These are phyloP conservation scores for Cerceris rybyensis DNA, from an alignment of 2,888 invertebrate genomes.

Conservation along the genomic window DNA sequence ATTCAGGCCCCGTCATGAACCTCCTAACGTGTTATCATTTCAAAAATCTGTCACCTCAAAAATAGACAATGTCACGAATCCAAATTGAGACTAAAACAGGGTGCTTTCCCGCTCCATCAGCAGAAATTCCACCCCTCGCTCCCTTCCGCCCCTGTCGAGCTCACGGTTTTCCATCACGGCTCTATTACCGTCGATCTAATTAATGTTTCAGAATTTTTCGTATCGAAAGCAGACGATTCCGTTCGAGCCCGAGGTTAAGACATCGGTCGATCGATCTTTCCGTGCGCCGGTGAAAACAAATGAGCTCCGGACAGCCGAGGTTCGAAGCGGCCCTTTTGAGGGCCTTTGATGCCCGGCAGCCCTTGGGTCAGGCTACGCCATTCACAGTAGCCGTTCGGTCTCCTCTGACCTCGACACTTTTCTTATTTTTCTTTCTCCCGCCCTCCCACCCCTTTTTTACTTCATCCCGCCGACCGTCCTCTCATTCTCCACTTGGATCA, in stretches of 20 bases:
- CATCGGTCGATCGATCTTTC: slow-evolving; percentile 70
- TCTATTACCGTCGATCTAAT: slow-evolving; percentile 66
- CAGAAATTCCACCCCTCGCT: neutral
- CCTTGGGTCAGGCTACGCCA: slow-evolving; percentile 71
- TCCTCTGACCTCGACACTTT: slow-evolving; percentile 62
- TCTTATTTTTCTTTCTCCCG: slow-evolving; percentile 59
- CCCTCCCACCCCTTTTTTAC: slow-evolving; percentile 26
- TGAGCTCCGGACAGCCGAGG: slow-evolving; percentile 76
- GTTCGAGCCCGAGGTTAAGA: slow-evolving; percentile 65
- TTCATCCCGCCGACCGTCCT: slow-evolving; percentile 24
- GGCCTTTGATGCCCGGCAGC: slow-evolving; percentile 74
- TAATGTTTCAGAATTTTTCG: slow-evolving; percentile 63
- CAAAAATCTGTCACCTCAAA: too few species aligned
- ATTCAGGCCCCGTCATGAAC: too few species aligned
- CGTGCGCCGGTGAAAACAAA: slow-evolving; percentile 74
- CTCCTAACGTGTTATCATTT: too few species aligned
- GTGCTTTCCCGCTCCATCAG: slow-evolving; percentile 12
- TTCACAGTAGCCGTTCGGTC: slow-evolving; percentile 76
- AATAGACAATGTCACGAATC: too few species aligned
- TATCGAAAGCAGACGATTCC: slow-evolving; percentile 61
- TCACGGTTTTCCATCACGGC: slow-evolving; percentile 67
- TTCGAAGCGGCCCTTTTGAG: slow-evolving; percentile 77
- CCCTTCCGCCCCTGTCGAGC: slow-evolving; percentile 12
- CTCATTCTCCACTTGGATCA: slow-evolving; percentile 50
- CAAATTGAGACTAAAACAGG: slow-evolving; percentile 13